phyloP scores from a whole-genome alignment of 2,797 vertebrate species.

The Enteromius treurensis region DNA sequence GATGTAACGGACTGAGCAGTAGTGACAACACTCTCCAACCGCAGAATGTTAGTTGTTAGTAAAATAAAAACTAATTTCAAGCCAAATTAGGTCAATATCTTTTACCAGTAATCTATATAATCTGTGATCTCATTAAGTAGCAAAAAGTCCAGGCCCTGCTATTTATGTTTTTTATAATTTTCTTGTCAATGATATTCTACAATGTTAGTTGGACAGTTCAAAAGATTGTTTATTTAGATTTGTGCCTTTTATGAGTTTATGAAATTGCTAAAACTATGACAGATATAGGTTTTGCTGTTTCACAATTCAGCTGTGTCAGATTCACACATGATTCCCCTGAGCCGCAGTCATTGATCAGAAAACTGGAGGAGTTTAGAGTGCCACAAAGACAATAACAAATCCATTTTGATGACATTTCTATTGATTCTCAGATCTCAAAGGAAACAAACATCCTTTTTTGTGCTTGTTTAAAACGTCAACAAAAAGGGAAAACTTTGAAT shows the following conservation, averaged over 20 bases:
- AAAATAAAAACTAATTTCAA: not conserved
- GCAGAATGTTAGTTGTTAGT: too few species aligned
- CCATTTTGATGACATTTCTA: constrained; percentile 15
- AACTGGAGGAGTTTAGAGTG: not conserved
- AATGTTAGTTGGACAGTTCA: not conserved
- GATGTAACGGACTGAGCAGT: not conserved
- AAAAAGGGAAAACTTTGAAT: not conserved
- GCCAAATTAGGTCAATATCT: not conserved
- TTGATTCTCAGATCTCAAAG: constrained; percentile 10
- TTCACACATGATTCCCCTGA: not conserved
- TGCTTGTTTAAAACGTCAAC: not conserved
- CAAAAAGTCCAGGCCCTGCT: not conserved
- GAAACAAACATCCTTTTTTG: not conserved
- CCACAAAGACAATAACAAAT: constrained; percentile 18
- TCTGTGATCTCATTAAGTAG: not conserved
- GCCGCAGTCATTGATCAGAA: not conserved
- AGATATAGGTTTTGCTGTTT: not conserved
- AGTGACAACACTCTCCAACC: not conserved
- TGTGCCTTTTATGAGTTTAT: not conserved
- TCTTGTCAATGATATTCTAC: not conserved
- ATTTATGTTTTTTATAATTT: not conserved
- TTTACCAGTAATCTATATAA: not conserved
- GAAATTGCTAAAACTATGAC: not conserved
- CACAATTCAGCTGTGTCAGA: not conserved
- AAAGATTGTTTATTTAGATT: not conserved